Evolutionary conservation across 2,113 vertebrate genomes (phyloP).

Genomic region (Clarias magur): DNA sequence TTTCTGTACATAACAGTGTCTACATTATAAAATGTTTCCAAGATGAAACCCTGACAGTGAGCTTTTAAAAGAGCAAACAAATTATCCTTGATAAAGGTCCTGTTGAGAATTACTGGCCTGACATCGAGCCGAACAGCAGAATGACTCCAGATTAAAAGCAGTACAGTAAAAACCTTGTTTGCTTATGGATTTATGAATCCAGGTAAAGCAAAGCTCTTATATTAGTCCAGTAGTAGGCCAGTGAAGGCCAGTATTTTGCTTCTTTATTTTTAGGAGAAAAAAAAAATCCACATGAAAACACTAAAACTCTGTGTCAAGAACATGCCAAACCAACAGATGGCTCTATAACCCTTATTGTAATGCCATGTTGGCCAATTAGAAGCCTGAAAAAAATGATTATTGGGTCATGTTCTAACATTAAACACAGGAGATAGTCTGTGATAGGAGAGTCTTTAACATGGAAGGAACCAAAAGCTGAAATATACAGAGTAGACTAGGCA

Average conservation of each 20-base stretch:
- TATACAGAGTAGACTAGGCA: too few relatives aligned
- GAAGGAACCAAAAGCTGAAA: too few relatives aligned
- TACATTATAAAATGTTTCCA: background rate
- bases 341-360: too few relatives aligned
- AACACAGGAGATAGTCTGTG: too few relatives aligned
- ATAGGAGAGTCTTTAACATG: too few relatives aligned
- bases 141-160: background rate
- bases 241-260: background rate
- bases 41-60: background rate
- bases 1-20: background rate
- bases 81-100: background rate
- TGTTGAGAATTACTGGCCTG: background rate
- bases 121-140: background rate
- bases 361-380: too few relatives aligned
- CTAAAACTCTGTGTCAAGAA: too few relatives aligned
- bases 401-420: too few relatives aligned
- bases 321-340: too few relatives aligned
- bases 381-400: too few relatives aligned
- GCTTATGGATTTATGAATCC: background rate
- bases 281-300: too few relatives aligned
- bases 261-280: too few relatives aligned
- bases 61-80: background rate
- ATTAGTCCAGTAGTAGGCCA: slow-evolving; percentile 13
- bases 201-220: background rate
- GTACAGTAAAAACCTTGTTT: background rate